Evolutionary conservation across 2,797 vertebrate species (phyloP).

Genomic region (Zenarchopterus dispar): DNA sequence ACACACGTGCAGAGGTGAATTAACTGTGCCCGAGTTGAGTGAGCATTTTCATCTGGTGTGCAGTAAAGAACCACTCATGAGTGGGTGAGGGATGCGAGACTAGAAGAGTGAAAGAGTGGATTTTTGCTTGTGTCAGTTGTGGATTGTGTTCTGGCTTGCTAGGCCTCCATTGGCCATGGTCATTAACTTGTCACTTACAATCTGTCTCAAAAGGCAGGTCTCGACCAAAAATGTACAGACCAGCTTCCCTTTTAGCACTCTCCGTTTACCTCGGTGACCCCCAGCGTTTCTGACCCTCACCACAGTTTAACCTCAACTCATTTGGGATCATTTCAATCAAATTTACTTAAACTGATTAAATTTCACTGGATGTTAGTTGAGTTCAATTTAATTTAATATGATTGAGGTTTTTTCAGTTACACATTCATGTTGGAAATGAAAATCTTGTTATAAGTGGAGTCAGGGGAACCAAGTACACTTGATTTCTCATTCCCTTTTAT

Average conservation of each 20-base stretch:
- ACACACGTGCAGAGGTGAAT: slow-evolving; percentile 38
- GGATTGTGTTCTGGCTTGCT: slow-evolving; percentile 57
- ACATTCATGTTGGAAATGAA: background rate
- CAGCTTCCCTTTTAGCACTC: slow-evolving; percentile 7
- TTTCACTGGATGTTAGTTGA: slow-evolving; percentile 9
- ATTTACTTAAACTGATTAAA: slow-evolving; percentile 13
- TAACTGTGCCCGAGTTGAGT: slow-evolving; percentile 44
- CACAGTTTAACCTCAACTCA: slow-evolving; percentile 21
- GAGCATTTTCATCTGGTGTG: slow-evolving; percentile 26
- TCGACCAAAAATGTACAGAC: slow-evolving; percentile 26
- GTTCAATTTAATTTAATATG: slow-evolving; percentile 22
- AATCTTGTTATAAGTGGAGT: slow-evolving; percentile 1
- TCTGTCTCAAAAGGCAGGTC: slow-evolving; percentile 54
- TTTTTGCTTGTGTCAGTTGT: slow-evolving; percentile 44
- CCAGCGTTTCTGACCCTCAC: slow-evolving; percentile 23
- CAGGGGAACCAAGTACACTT: too few relatives aligned
- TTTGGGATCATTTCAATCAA: slow-evolving; percentile 19
- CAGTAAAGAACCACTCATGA: slow-evolving; percentile 24
- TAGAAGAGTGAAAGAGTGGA: slow-evolving; percentile 30
- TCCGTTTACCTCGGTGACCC: slow-evolving; percentile 23
- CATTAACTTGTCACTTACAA: slow-evolving; percentile 77
- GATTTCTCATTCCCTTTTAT: background rate
- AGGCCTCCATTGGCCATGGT: slow-evolving; percentile 49
- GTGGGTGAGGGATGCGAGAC: slow-evolving; percentile 21
- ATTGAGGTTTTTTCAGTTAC: slow-evolving; percentile 14